A percentile compares a stretch with the other conserved stretches of the same genome.
Evolutionary conservation across 2,797 vertebrate genomes (phyloP).

Genomic region (Etheostoma nigrum): DNA sequence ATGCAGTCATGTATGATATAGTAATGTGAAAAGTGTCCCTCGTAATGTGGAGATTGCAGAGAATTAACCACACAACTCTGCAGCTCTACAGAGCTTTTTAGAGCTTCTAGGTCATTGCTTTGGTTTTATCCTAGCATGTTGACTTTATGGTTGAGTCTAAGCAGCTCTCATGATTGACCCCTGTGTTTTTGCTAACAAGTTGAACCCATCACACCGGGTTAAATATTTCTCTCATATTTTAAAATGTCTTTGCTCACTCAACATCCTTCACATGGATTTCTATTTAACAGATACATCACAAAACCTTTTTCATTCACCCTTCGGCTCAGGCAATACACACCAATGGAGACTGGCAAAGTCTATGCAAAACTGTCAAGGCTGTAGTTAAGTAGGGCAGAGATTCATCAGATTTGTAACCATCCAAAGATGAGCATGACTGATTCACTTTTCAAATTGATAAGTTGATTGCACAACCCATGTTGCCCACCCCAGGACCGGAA

Average conservation of each 20-base stretch:
- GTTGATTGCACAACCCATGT: conserved; percentile 53
- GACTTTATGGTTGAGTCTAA: not conserved
- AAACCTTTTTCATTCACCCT: conserved; percentile 24
- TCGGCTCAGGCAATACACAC: conserved; percentile 13
- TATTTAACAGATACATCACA: conserved; percentile 17
- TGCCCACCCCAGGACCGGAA: conserved; percentile 45
- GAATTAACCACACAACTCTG: not conserved
- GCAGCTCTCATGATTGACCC: conserved; percentile 7
- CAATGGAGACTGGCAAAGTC: conserved; percentile 36
- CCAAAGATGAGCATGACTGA: conserved; percentile 60
- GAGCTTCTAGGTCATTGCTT: conserved; percentile 8
- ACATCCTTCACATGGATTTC: conserved; percentile 28
- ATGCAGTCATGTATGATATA: not conserved
- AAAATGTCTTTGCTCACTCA: conserved; percentile 12
- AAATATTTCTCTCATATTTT: conserved; percentile 7
- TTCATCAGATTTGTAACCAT: conserved; percentile 65
- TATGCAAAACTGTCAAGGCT: conserved; percentile 54
- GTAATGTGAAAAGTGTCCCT: not conserved
- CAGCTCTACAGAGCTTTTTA: not conserved
- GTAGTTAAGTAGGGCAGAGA: conserved; percentile 61
- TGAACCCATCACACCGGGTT: not conserved
- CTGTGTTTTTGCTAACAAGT: conserved; percentile 6
- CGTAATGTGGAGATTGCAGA: not conserved
- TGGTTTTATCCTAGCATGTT: not conserved
- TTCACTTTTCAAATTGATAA: conserved; percentile 66